Evolutionary conservation across 64 coral and sea anemone genomes (phyloP), one percentile per base, ranked within the genome.

Genomic region (Pocillopora damicornis): DNA sequence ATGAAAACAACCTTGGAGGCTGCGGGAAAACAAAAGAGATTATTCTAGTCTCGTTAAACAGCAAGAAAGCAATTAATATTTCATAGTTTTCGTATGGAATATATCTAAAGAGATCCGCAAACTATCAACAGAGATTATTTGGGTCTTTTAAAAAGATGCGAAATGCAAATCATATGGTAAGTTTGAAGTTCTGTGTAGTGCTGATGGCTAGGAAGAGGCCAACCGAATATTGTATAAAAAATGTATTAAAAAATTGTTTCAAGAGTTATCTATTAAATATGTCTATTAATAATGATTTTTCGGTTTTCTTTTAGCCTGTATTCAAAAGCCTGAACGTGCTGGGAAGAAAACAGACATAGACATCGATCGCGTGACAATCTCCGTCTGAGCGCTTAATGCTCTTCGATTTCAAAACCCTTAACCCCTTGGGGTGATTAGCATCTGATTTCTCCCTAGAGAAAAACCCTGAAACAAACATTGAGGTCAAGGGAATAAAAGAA

Each of bases 61-160:
- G 80, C 37, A 83, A 67, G 61, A 66, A 83, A 42, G 9, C 6
- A 20, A 63, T 83, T 38, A 83, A 83, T 83, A 51, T 83, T 83
- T 83, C 20, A 83, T 45, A 34, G 63, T 66, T 66, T 83, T 83
- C 80, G 61, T 83, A 67, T 83, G 61, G 61, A 83, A 83, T 83
- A 66, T 67, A 34, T 45, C 80, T 83, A 35, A 67, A 35, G 36
- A 35, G n/a, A 63, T 15, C 59, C 59, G 15, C 79, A 63, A 17
- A 15, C 62, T 65, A 62, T 38, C n/a, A 81, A 63, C 62, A 67
- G 35, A 83, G 80, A 67, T n/a, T 81, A 36, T 13, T 36, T n/a
- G 10, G 35, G n/a, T 61, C 30, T 30, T 80, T 59, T 81, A 25
- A 36, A 36, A 63, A 63, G 30, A 81, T 35, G 51, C 14, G 62